Percentiles rank a stretch among this genome's conserved stretches.
Conservation (phyloP, 2,888 invertebrate genomes). For the Hyles lineata region DNA sequence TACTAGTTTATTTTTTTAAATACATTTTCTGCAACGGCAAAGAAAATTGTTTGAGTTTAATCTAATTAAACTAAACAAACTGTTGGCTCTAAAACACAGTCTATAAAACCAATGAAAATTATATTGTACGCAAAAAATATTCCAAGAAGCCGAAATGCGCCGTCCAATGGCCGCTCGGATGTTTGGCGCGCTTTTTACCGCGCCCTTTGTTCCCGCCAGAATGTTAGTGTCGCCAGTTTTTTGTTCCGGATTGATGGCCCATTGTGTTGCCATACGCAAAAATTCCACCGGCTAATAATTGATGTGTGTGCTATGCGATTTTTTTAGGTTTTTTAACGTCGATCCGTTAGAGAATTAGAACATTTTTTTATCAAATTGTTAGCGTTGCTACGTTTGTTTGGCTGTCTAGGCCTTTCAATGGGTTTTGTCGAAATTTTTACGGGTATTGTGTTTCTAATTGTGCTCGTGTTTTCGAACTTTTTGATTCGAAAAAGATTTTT, state of each 20-base stretch:
- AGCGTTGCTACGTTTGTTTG: conserved; percentile 48
- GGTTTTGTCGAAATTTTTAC: conserved; percentile 39
- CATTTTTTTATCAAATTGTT: conserved; percentile 50
- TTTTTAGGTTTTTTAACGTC: conserved; percentile 55
- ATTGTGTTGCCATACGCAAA: conserved; percentile 75
- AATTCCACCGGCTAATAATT: conserved; percentile 76
- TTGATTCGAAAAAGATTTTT: conserved; percentile 13
- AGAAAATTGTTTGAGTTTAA: too few relatives aligned
- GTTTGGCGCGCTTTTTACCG: conserved; percentile 36
- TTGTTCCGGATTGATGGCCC: conserved; percentile 73
- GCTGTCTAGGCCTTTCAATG: conserved; percentile 43
- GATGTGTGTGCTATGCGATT: conserved; percentile 59
- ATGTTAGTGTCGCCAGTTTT: conserved; percentile 74
- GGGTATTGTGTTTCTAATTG: conserved; percentile 17
- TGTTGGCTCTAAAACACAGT: too few relatives aligned
- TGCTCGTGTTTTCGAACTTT: conserved; percentile 1
- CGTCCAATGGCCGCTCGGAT: conserved; percentile 4
- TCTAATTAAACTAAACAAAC: too few relatives aligned
- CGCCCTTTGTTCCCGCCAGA: conserved; percentile 61
- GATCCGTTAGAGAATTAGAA: conserved; percentile 72
- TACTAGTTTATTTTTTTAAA: too few relatives aligned
- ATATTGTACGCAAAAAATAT: conserved; percentile 5
- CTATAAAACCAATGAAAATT: conserved; percentile 13
- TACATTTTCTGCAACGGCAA: not conserved
- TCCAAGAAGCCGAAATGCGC: conserved; percentile 7